phyloP scores from a whole-genome alignment of 2,888 invertebrate genomes.

The Andrena chrysosceles region DNA sequence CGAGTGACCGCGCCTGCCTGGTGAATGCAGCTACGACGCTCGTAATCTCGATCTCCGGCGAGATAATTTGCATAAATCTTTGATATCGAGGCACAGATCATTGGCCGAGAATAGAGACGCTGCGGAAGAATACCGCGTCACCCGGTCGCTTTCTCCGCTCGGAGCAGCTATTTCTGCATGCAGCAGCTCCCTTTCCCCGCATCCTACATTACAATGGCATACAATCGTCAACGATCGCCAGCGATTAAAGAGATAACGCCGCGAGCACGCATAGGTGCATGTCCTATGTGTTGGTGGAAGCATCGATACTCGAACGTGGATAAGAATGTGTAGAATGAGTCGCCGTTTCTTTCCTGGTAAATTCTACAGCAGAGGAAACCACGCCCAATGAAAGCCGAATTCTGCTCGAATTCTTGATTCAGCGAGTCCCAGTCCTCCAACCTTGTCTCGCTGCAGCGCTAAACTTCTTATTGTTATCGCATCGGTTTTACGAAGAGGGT shows the following conservation, averaged over 20 bases:
- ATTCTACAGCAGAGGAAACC: conserved; percentile 38
- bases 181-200: conserved; percentile 11
- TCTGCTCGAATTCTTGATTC: conserved; percentile 38
- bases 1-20: neutral
- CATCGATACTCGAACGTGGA: conserved; percentile 28
- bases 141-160: conserved; percentile 76
- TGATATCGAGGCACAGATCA: conserved; percentile 49
- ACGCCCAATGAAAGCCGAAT: conserved; percentile 18
- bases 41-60: neutral
- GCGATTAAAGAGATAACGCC: conserved; percentile 41
- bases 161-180: conserved; percentile 72
- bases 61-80: conserved; percentile 42
- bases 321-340: conserved; percentile 50
- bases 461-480: no score
- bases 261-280: neutral
- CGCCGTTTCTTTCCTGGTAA: conserved; percentile 59
- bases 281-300: conserved; percentile 24
- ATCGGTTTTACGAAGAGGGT: neutral
- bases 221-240: conserved; percentile 43
- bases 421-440: neutral
- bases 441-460: no score
- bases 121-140: conserved; percentile 77
- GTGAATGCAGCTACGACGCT: neutral
- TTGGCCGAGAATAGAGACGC: conserved; percentile 68
- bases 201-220: conserved; percentile 37